Conservation (phyloP, 2,113 vertebrate species). For the Protobothrops flavoviridis region DNA sequence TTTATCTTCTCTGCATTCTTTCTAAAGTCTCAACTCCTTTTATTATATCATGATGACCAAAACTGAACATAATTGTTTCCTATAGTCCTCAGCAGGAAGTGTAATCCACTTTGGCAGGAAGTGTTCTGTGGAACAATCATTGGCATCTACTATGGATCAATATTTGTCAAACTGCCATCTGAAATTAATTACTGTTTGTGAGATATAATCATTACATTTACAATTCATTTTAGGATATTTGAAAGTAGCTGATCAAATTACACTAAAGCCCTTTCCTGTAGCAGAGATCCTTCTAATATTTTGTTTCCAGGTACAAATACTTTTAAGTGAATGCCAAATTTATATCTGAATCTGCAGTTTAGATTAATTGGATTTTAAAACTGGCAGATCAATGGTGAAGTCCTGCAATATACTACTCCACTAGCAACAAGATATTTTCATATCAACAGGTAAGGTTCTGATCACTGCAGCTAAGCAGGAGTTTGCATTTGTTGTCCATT, state of each 20-base stretch:
- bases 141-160: neutral
- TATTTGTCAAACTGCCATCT: neutral
- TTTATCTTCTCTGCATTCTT: too few relatives aligned
- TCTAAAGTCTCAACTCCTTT: too few relatives aligned
- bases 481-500: neutral
- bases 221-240: neutral
- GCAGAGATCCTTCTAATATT: neutral
- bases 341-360: too few relatives aligned
- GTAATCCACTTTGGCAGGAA: neutral
- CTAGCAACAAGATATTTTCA: neutral
- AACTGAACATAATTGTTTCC: neutral
- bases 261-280: neutral
- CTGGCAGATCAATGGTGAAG: too few relatives aligned
- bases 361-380: too few relatives aligned
- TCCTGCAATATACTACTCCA: neutral
- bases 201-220: neutral
- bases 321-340: neutral
- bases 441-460: neutral
- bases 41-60: too few relatives aligned
- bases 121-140: neutral
- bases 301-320: neutral
- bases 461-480: neutral
- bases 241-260: neutral
- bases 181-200: neutral
- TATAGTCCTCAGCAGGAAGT: neutral